A percentile compares a stretch with the other conserved stretches of the same genome.
Evolutionary conservation across 2,113 vertebrate genomes (phyloP).

Genomic region (rabbit (Oryctolagus cuniculus)): DNA sequence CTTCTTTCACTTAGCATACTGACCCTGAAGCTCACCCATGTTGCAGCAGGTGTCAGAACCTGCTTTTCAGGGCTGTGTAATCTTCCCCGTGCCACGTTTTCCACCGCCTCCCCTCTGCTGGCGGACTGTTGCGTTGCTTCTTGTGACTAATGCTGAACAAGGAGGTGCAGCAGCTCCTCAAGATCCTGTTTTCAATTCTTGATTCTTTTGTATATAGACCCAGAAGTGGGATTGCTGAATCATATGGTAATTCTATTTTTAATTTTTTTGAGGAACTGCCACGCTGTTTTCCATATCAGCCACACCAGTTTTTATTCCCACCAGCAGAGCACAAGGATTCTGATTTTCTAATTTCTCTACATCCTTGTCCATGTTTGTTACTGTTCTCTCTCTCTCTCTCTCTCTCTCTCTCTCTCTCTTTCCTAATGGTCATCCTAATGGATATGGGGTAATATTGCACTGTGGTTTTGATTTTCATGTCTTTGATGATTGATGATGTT

Average conservation of each 20-base stretch:
- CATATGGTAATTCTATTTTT: background rate
- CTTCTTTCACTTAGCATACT: background rate
- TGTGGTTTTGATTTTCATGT: constrained; percentile 9
- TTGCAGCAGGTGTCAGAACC: background rate
- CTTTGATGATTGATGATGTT: background rate
- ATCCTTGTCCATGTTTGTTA: background rate
- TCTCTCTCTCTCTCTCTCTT: background rate
- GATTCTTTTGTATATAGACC: background rate
- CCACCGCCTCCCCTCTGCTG: background rate
- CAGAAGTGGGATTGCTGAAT: background rate
- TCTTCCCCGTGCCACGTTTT: background rate
- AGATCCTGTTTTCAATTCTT: background rate
- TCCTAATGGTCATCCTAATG: background rate
- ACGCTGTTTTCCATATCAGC: background rate
- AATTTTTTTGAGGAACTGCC: background rate
- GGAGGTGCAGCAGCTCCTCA: background rate
- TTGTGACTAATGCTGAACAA: background rate
- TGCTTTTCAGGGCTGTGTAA: background rate
- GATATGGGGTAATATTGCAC: background rate
- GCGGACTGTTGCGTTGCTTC: background rate
- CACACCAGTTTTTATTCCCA: background rate
- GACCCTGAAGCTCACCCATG: background rate
- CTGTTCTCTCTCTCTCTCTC: background rate
- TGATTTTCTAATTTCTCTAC: background rate
- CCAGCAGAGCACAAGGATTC: background rate